Base-by-base conservation (phyloP, 2,888 invertebrate species). In the Polydrusus tereticollis region DNA sequence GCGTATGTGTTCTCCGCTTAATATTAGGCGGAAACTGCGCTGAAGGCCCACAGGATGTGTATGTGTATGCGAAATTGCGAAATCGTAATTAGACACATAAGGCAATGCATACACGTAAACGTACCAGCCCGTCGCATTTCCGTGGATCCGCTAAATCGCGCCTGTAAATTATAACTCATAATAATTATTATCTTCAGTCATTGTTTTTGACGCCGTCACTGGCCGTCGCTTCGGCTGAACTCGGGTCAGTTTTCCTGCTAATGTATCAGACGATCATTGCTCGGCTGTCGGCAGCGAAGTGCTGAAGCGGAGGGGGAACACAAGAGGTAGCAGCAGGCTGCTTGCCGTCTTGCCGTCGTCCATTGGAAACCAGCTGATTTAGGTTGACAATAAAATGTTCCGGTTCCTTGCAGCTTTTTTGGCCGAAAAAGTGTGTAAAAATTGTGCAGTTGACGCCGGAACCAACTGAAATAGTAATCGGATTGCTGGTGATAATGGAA, bases 311-410 rank as follows among this genome's bases (percentile, higher is more conserved):
- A 12, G 69, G n/a, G 69, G 62, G 55, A 52, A 69, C 45, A 62
- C 50, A 62, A 62, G 69, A 41, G 60, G 69, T 33, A 62, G 47
- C 63, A 72, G 73, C 73, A 75, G 75, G 73, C 73, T 62, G 73
- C 70, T 68, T 73, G 73, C 71, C 72, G 74, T 69, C 72, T 62
- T 64, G 33, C 59, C 76, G 81, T 83, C 82, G 80, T 81, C 83
- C 83, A 83, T 84, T 83, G 83, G 80, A 82, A 82, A 83, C 84
- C 85, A 85, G 85, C 84, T 85, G 85, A 85, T 84, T 82, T 81
- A 78, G 83, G 82, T 84, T 84, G 84, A 83, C 84, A 84, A 83
- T 83, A 84, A 83, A 83, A 85, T 84, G 85, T 82, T 83, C 83
- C 83, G 83, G 83, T 83, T 76, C 77, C 70, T 75, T 77, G 78